Base-by-base conservation (phyloP, 2,113 vertebrate genomes). In the Pyxicephalus adspersus region DNA sequence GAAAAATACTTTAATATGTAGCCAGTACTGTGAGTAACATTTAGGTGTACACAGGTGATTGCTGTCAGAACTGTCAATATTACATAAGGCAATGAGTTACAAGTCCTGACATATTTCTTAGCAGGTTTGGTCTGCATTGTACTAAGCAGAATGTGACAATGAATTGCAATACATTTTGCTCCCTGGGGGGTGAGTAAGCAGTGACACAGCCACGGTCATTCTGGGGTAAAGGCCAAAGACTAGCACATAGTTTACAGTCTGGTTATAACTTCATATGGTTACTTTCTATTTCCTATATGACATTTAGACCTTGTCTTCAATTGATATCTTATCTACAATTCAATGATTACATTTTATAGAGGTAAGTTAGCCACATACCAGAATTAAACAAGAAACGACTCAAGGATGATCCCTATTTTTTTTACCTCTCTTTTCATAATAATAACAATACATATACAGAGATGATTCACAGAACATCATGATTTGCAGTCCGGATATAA, bases 71-170 rank as follows among this genome's bases (percentile, higher is more conserved):
- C 22, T n/a, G 31, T 17, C 34, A 9, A 31, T 57, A 26, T 34
- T 34, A 73, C 28, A 34, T 55, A 72, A 45, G 54, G 22, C n/a
- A n/a, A n/a, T n/a, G 9, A 11, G 5, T 17, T 16, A 70, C 68
- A 72, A 25, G 45, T 72, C 68, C 26, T 72, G n/a, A 51, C 66
- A 68, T 25, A 68, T n/a, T 26, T 52, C 50, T 45, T 55, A 18
- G 19, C 9, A 25, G 67, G 25, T 28, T 54, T 13, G 17, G 50
- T 3, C 25, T 16, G 16, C 6, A 54, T 54, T 31, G 70, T 55
- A 18, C 19, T 26, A 11, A 52, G 67, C 4, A 22, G 19, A 57
- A 16, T 58, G 52, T 54, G 9, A 57, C 4, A 34, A 45, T 45
- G 38, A 45, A 1, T 11, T 45, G 38, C 70, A 73, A 34, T n/a